These are phyloP conservation scores for Drosophila mojavensis DNA, from an alignment of 1,140 invertebrate genomes.

Conservation along the genomic window DNA sequence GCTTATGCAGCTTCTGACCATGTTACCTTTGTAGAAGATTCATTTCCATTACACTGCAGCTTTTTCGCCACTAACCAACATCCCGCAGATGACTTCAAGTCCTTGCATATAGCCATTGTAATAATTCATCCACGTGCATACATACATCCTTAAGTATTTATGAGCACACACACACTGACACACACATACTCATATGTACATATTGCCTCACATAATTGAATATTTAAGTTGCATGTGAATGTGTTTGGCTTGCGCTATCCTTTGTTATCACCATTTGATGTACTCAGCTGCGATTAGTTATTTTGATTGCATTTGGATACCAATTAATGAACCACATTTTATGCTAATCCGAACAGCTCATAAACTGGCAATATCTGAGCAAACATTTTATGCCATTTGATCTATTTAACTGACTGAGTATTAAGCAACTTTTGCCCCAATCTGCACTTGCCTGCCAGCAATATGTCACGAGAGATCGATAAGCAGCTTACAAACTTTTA, in stretches of 20 bases:
- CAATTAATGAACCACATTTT: slow-evolving; percentile 45
- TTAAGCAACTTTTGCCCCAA: slow-evolving; percentile 21
- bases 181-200: background rate
- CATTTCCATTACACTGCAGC: slow-evolving; percentile 68
- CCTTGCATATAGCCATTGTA: slow-evolving; percentile 38
- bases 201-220: slow-evolving; percentile 63
- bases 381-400: slow-evolving; percentile 9
- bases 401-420: slow-evolving; percentile 9
- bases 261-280: slow-evolving; percentile 48
- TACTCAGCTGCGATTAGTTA: slow-evolving; percentile 23
- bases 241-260: slow-evolving; percentile 4
- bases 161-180: slow-evolving; percentile 23
- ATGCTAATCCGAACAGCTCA: slow-evolving; percentile 7
- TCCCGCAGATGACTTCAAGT: slow-evolving; percentile 17
- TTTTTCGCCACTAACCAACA: slow-evolving; percentile 30
- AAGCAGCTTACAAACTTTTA: slow-evolving; percentile 64
- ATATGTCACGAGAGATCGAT: slow-evolving; percentile 46
- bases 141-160: slow-evolving; percentile 62
- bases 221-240: slow-evolving; percentile 64
- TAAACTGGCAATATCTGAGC: background rate
- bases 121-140: slow-evolving; percentile 60
- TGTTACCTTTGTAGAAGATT: slow-evolving; percentile 45
- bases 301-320: slow-evolving; percentile 42
- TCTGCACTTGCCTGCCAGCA: slow-evolving; percentile 28
- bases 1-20: slow-evolving; percentile 37